phyloP scores from a whole-genome alignment of 2,888 invertebrate species.

The Torymus texanus region DNA sequence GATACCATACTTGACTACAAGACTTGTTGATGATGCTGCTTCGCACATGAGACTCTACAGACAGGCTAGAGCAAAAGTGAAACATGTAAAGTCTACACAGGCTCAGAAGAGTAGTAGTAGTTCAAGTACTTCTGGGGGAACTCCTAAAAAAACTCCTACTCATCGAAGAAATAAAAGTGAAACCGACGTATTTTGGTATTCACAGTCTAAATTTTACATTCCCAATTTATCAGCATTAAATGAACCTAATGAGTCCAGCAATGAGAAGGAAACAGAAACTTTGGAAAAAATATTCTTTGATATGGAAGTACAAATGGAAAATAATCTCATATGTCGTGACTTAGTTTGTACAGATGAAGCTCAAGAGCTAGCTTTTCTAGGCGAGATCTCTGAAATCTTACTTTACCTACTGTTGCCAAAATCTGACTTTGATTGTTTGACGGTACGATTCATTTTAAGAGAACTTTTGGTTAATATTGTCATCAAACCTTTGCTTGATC shows the following conservation, averaged over 20 bases:
- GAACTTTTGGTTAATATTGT: conserved; percentile 86
- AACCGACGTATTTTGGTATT: conserved; percentile 83
- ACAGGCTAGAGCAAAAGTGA: conserved; percentile 80
- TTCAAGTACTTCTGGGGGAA: conserved; percentile 71
- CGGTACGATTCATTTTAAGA: conserved; percentile 85
- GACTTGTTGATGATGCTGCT: conserved; percentile 92
- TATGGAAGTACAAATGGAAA: conserved; percentile 90
- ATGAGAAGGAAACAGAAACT: conserved; percentile 67
- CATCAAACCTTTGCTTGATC: conserved; percentile 82
- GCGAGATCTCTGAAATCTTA: conserved; percentile 88
- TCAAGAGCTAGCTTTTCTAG: conserved; percentile 85
- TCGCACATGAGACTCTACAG: conserved; percentile 91
- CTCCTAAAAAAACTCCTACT: conserved; percentile 75
- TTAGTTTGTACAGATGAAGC: conserved; percentile 84
- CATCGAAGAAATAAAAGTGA: conserved; percentile 86
- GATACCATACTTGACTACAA: conserved; percentile 90
- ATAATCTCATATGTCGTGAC: conserved; percentile 86
- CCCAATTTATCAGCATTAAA: conserved; percentile 70
- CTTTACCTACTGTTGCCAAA: conserved; percentile 89
- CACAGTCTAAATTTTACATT: conserved; percentile 81
- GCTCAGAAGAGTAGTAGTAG: conserved; percentile 68
- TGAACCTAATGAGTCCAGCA: conserved; percentile 67
- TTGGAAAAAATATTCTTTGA: conserved; percentile 91
- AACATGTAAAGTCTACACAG: conserved; percentile 65
- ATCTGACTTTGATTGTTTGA: conserved; percentile 89